Base-by-base conservation (phyloP, 2,113 vertebrate genomes). In the Shinisaurus crocodilurus region DNA sequence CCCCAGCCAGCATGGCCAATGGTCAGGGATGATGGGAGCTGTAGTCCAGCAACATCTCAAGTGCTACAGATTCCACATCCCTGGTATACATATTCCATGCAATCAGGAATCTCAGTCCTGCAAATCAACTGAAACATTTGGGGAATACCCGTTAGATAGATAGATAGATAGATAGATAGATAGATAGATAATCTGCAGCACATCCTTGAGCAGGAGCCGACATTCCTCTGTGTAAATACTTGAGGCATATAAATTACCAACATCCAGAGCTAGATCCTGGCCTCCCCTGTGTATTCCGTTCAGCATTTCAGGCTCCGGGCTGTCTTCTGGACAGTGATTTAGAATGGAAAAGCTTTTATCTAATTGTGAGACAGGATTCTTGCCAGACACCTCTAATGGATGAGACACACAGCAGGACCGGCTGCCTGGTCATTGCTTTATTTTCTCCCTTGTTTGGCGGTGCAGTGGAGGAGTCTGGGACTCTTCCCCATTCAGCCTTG, bases 271-370 rank as follows among this genome's bases (percentile, higher is more conserved):
- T 57, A 16, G 48, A 70, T 90, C 75, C 13, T 90, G 48, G 65
- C 57, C 48, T 90, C 89, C 83, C 83, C 18, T 86, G 89, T 79
- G 83, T 57, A 90, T 90, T 90, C 27, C 79, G 63, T 80, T 86
- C 89, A 90, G 75, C 60, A 72, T 90, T 85, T 90, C 63, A 90
- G 89, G 89, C 89, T 90, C 89, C 89, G 80, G 50, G 63, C 89
- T 90, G 89, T 90, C 89, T 86, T 90, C 72, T 80, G 63, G 83
- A 90, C 76, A 90, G 83, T 90, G 89, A 90, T 90, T 90, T 90
- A 90, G 89, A 90, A 86, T 45, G 89, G 89, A 90, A 90, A 90
- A 86, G 89, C 89, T 90, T 90, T 90, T 90, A 90, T 90, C 89
- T 90, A 90, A 90, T 90, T 90, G 83, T 90, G 65, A 86, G 75